Conservation (phyloP, 37 sponge, comb jelly and placozoan species). For the Corticium candelabrum region DNA sequence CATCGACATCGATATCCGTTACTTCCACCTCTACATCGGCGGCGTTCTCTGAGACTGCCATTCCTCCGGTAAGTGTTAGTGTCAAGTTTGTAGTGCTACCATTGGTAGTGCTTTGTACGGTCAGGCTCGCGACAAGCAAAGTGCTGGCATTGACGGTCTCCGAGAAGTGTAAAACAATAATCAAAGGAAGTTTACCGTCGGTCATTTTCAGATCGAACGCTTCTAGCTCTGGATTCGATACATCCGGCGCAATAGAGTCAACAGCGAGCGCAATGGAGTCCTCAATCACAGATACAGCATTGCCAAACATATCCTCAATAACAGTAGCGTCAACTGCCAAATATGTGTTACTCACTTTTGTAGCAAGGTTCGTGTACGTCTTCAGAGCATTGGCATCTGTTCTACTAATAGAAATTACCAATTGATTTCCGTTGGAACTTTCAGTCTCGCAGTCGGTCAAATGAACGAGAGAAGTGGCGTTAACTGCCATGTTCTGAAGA, state of each 20-base stretch:
- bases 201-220: constrained; percentile 68
- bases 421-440: constrained; percentile 5
- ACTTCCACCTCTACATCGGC: not conserved
- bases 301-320: constrained; percentile 64
- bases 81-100: not conserved
- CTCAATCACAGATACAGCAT: constrained; percentile 2
- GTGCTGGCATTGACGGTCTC: constrained; percentile 21
- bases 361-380: constrained; percentile 40
- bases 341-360: constrained; percentile 40
- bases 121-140: not conserved
- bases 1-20: not conserved
- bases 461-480: not conserved
- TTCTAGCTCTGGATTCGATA: constrained; percentile 28
- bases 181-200: constrained; percentile 15
- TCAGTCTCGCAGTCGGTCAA: too few relatives aligned
- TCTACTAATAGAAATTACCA: not conserved
- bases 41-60: not conserved
- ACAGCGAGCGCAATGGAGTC: not conserved
- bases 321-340: constrained; percentile 30
- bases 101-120: not conserved
- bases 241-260: not conserved
- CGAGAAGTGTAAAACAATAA: constrained; percentile 8
- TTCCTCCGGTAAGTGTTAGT: not conserved
- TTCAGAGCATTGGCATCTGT: constrained; percentile 60
- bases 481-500: constrained; percentile 13